phyloP scores from a whole-genome alignment of 30 jellyfish, hydroid and myxozoan genomes.

The Chrysaora quinquecirrha region DNA sequence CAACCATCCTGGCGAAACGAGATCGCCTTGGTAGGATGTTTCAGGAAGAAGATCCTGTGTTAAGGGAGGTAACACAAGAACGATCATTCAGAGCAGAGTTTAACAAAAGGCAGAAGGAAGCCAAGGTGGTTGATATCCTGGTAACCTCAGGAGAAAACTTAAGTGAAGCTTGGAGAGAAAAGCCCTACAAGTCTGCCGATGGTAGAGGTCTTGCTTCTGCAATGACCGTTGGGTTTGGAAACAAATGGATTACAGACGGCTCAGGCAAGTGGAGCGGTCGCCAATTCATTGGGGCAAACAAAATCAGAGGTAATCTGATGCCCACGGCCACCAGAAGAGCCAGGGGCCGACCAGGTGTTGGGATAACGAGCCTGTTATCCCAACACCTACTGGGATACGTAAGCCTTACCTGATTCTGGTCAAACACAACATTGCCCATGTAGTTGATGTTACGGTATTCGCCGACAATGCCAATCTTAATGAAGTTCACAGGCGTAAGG shows the following conservation, averaged over 20 bases:
- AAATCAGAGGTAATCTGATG: neutral
- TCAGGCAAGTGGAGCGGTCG: neutral
- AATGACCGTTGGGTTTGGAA: neutral
- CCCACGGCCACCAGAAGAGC: conserved; percentile 3
- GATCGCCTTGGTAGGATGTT: neutral
- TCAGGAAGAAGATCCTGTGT: neutral
- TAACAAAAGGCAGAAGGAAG: neutral
- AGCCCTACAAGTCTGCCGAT: too few relatives aligned
- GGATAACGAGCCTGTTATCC: neutral
- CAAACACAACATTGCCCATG: neutral
- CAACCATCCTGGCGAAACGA: neutral
- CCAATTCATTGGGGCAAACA: neutral
- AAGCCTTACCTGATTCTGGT: neutral
- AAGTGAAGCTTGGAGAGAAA: neutral
- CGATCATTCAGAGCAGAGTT: neutral
- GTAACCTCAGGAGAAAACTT: neutral
- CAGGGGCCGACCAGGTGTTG: too few relatives aligned
- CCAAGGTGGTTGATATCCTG: neutral
- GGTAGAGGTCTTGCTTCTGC: neutral
- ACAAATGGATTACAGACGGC: neutral
- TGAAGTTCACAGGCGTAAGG: neutral
- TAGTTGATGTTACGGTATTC: neutral
- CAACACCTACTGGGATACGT: neutral
- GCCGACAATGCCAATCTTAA: neutral
- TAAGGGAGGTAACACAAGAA: neutral